Evolutionary conservation across 2,888 invertebrate genomes (phyloP).

Genomic region (Zaprionus bogoriensis): DNA sequence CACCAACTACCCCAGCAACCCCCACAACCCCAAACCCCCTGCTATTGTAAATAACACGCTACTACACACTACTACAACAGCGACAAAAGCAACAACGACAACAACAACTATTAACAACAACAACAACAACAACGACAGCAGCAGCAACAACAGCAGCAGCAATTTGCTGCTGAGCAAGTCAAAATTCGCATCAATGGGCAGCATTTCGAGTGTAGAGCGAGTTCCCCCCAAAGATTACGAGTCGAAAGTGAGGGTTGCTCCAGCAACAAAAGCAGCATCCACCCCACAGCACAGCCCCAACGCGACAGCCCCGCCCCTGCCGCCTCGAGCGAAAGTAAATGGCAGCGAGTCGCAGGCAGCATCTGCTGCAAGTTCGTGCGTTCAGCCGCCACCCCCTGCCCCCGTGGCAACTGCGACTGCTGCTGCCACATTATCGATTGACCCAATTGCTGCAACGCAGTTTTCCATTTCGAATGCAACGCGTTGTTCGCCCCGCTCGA

Average conservation of each 20-base stretch:
- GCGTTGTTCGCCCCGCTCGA: slow-evolving; percentile 9
- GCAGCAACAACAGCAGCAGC: slow-evolving; percentile 26
- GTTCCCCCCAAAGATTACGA: slow-evolving; percentile 60
- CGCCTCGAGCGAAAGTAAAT: slow-evolving; percentile 73
- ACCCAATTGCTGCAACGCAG: slow-evolving; percentile 77
- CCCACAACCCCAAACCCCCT: slow-evolving; percentile 23
- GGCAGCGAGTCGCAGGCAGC: slow-evolving; percentile 18
- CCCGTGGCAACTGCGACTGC: neutral
- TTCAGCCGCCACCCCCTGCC: neutral
- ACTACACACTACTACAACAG: slow-evolving; percentile 49
- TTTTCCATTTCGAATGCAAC: slow-evolving; percentile 68
- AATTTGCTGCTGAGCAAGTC: slow-evolving; percentile 53
- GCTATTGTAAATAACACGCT: slow-evolving; percentile 74
- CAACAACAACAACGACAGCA: slow-evolving; percentile 44
- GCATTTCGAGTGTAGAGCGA: slow-evolving; percentile 71
- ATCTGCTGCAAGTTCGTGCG: slow-evolving; percentile 1
- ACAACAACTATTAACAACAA: slow-evolving; percentile 35
- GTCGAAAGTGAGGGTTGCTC: slow-evolving; percentile 58
- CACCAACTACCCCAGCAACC: slow-evolving; percentile 11
- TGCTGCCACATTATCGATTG: slow-evolving; percentile 66
- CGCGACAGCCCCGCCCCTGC: slow-evolving; percentile 56
- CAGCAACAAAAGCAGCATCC: slow-evolving; percentile 25
- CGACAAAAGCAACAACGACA: slow-evolving; percentile 29
- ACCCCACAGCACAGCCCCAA: slow-evolving; percentile 31
- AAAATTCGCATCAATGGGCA: slow-evolving; percentile 70